Conservation (phyloP, 2,797 vertebrate genomes). For the Tauraco hartlaubi region DNA sequence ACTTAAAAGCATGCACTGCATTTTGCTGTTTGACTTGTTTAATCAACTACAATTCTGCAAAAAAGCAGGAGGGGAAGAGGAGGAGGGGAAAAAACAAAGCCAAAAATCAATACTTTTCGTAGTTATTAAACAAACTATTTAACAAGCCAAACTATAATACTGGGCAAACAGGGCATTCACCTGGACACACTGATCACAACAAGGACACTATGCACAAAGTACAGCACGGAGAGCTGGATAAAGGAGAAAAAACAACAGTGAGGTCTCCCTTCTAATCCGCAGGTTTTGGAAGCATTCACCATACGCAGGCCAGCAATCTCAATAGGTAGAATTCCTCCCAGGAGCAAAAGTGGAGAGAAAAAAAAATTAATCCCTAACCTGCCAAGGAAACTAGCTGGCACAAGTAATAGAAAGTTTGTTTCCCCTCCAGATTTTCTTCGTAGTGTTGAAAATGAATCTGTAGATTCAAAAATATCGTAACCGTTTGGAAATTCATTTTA, state of each 20-base stretch:
- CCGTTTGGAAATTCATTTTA: background rate
- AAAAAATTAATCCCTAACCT: background rate
- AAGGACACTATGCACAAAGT: constrained; percentile 64
- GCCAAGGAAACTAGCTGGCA: background rate
- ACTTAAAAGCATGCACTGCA: background rate
- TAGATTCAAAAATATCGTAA: background rate
- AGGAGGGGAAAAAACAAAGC: background rate
- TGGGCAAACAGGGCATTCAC: constrained; percentile 67
- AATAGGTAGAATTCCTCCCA: background rate
- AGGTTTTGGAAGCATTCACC: background rate
- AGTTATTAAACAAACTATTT: constrained; percentile 61
- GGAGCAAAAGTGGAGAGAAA: background rate
- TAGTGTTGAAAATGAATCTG: background rate
- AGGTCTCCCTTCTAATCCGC: background rate
- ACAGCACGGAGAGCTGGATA: background rate
- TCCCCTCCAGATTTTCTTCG: background rate
- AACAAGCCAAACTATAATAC: constrained; percentile 41
- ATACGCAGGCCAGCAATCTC: background rate
- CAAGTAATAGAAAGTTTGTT: background rate
- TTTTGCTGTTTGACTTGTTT: constrained; percentile 26
- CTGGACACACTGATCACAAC: constrained; percentile 33
- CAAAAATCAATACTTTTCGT: constrained; percentile 56
- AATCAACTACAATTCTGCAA: constrained; percentile 9
- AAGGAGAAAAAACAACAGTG: background rate
- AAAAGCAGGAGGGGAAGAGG: background rate